A percentile compares a stretch with the other conserved stretches of the same genome.
phyloP scores from a whole-genome alignment of 2,797 vertebrate genomes.

The Xerus rutilus region DNA sequence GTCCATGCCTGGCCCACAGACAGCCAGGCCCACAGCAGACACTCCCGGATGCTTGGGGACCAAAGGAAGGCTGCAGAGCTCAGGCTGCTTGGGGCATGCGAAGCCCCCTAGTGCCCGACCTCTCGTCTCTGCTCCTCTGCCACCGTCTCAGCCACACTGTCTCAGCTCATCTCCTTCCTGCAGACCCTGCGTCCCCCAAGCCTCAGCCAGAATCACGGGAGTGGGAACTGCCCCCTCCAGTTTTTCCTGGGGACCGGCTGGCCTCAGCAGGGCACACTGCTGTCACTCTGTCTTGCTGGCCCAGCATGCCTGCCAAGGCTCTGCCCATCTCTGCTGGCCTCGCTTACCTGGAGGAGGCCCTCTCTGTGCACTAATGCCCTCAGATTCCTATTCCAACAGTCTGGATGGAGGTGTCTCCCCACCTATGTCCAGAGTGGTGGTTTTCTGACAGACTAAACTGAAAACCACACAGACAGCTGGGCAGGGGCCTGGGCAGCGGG shows the following conservation, averaged over 20 bases:
- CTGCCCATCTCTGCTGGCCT: not conserved
- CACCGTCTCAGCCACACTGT: rapidly evolving
- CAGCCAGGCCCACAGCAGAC: not conserved
- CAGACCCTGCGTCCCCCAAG: too few relatives aligned
- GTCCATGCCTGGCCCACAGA: not conserved
- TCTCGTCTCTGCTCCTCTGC: not conserved
- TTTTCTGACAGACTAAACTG: not conserved
- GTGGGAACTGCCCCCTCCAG: not conserved
- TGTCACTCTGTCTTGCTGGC: too few relatives aligned
- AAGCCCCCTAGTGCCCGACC: not conserved
- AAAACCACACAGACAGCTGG: not conserved
- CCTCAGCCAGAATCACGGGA: too few relatives aligned
- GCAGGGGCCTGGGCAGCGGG: too few relatives aligned
- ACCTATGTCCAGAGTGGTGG: not conserved
- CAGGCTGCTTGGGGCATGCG: too few relatives aligned
- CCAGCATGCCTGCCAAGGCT: not conserved
- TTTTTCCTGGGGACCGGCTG: not conserved
- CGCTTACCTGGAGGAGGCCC: not conserved
- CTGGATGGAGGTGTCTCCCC: not conserved
- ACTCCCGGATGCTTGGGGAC: not conserved
- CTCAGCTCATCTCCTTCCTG: not conserved
- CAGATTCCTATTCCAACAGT: not conserved
- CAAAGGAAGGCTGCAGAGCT: too few relatives aligned
- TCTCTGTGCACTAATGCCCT: too few relatives aligned
- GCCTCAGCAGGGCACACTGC: rapidly evolving